Conservation (phyloP, 2,797 vertebrate genomes). For the Chelon auratus region DNA sequence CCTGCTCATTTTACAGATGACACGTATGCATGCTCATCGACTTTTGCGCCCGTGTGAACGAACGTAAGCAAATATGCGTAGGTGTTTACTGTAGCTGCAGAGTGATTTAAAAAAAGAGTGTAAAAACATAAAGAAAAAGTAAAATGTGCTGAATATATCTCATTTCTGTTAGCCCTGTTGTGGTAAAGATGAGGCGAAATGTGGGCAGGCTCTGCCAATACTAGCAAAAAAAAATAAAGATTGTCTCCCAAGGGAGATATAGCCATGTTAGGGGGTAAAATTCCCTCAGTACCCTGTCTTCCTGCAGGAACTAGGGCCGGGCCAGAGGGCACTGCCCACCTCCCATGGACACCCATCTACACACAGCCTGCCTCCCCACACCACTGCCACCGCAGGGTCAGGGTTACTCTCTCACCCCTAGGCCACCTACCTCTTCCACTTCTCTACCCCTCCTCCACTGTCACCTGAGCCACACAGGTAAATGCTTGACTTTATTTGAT, state of each 20-base stretch:
- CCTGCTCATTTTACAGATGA: conserved; percentile 63
- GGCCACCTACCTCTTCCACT: conserved; percentile 54
- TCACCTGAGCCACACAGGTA: conserved; percentile 89
- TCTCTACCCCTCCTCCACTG: conserved; percentile 61
- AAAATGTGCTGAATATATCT: background rate
- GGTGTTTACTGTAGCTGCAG: background rate
- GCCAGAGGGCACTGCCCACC: conserved; percentile 26
- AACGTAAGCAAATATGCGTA: conserved; percentile 21
- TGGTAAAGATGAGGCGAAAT: conserved; percentile 31
- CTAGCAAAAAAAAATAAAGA: conserved; percentile 50
- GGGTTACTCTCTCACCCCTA: conserved; percentile 71
- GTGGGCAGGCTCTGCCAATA: conserved; percentile 19
- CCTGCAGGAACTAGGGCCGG: conserved; percentile 51
- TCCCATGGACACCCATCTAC: background rate
- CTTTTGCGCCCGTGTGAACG: conserved; percentile 3
- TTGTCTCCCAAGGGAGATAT: conserved; percentile 66
- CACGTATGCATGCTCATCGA: conserved; percentile 21
- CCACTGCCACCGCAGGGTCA: conserved; percentile 67
- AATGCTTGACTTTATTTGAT: conserved; percentile 86
- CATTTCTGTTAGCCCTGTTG: background rate
- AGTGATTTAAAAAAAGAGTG: background rate
- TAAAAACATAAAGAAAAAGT: background rate
- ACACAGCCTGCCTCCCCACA: conserved; percentile 3
- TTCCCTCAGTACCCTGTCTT: conserved; percentile 71
- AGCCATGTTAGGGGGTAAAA: conserved; percentile 55